Percentiles rank a stretch among this genome's conserved stretches.
Evolutionary conservation across 2,113 vertebrate species (phyloP).

Genomic region (Anser brachyrhynchus): DNA sequence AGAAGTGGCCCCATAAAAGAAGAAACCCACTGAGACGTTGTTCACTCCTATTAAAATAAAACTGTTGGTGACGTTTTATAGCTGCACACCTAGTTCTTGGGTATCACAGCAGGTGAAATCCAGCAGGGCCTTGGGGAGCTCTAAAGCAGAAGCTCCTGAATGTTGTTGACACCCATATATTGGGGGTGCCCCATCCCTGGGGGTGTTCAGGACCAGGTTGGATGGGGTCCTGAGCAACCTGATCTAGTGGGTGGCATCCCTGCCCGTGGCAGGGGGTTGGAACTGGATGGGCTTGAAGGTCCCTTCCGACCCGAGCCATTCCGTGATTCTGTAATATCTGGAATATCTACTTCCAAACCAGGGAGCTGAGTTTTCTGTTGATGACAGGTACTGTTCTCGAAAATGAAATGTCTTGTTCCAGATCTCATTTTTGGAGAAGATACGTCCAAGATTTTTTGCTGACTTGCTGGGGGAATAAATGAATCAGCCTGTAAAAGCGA

Average conservation of each 20-base stretch:
- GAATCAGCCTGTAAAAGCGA: neutral
- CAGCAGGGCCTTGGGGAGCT: neutral
- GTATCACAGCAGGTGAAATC: neutral
- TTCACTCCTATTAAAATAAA: constrained; percentile 23
- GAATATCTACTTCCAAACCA: neutral
- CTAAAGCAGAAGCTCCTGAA: neutral
- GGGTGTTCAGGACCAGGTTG: too few species aligned
- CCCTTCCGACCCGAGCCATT: too few species aligned
- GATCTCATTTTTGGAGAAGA: neutral
- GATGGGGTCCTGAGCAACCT: too few species aligned
- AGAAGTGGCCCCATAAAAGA: constrained; percentile 19
- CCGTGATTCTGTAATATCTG: neutral
- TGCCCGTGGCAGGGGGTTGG: too few species aligned
- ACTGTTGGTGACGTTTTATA: neutral
- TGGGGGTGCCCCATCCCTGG: too few species aligned
- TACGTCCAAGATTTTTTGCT: neutral
- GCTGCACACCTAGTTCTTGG: neutral
- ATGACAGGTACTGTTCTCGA: neutral
- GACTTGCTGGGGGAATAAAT: neutral
- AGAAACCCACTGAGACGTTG: neutral
- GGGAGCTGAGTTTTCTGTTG: neutral
- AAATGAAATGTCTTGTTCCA: neutral
- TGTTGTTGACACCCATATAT: neutral
- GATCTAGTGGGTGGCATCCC: too few species aligned
- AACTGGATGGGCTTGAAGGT: too few species aligned